These are phyloP conservation scores for Catostylus mosaicus DNA, from an alignment of 30 jellyfish, hydroid and myxozoan genomes.

Conservation along the genomic window DNA sequence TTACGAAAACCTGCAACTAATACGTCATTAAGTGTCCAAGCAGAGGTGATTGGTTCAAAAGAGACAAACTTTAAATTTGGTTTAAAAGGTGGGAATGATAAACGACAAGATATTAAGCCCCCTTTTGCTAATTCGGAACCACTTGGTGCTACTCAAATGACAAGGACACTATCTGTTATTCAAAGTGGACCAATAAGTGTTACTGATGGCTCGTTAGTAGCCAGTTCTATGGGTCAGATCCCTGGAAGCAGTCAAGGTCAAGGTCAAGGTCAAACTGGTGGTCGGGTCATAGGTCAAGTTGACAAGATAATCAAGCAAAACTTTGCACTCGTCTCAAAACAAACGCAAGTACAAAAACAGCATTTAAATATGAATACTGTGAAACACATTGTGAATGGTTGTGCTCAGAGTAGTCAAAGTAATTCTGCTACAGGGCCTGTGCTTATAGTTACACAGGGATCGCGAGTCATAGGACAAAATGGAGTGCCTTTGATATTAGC, in stretches of 20 bases:
- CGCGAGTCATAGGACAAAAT: conserved; percentile 19
- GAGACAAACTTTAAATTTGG: not conserved
- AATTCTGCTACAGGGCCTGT: not conserved
- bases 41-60: not conserved
- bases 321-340: not conserved
- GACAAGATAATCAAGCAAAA: not conserved
- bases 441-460: conserved; percentile 7
- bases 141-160: not conserved
- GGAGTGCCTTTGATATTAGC: conserved; percentile 20
- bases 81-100: not conserved
- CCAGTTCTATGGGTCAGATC: not conserved
- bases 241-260: not conserved
- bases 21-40: not conserved
- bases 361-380: not conserved
- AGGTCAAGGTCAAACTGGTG: not conserved
- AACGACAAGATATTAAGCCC: not conserved
- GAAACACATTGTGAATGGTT: not conserved
- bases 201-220: too few species aligned
- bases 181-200: not conserved
- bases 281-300: conserved; percentile 7
- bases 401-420: not conserved
- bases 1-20: conserved; percentile 40
- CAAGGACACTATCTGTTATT: not conserved
- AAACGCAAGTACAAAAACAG: not conserved
- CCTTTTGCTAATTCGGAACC: not conserved